A percentile compares a stretch with the other conserved stretches of the same genome.
Conservation (phyloP, 2,113 vertebrate genomes). For the Melanostigma gelatinosum region DNA sequence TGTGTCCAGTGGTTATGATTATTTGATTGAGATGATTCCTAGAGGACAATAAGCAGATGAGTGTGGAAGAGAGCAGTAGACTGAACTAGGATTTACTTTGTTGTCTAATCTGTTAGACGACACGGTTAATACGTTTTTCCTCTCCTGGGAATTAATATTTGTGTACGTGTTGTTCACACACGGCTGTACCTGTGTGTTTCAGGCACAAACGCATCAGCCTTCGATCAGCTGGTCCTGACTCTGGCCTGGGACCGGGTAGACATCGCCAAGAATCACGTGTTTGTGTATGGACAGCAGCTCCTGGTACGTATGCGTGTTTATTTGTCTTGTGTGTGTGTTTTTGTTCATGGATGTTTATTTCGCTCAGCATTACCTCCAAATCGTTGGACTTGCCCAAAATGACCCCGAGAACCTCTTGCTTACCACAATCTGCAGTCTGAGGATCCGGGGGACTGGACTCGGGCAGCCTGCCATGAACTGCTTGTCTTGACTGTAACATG, state of each 20-base stretch:
- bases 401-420: slow-evolving; percentile 40
- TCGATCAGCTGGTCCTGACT: slow-evolving; percentile 97
- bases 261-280: slow-evolving; percentile 99
- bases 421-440: slow-evolving; percentile 26
- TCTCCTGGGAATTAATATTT: slow-evolving; percentile 28
- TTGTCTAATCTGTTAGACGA: slow-evolving; percentile 41
- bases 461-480: slow-evolving; percentile 47
- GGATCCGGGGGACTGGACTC: slow-evolving; percentile 19
- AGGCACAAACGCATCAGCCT: slow-evolving; percentile 96
- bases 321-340: slow-evolving; percentile 39
- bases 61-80: slow-evolving; percentile 31
- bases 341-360: slow-evolving; percentile 71
- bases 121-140: slow-evolving; percentile 44
- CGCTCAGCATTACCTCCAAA: slow-evolving; percentile 43
- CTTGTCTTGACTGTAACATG: slow-evolving; percentile 67
- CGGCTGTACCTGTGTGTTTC: slow-evolving; percentile 62
- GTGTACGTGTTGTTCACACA: slow-evolving; percentile 40
- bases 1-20: slow-evolving; percentile 4
- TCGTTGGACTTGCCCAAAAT: slow-evolving; percentile 55
- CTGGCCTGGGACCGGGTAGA: slow-evolving; percentile 98
- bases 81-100: slow-evolving; percentile 52
- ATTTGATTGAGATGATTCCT: slow-evolving; percentile 26
- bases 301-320: slow-evolving; percentile 87
- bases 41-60: slow-evolving; percentile 43
- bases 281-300: slow-evolving; percentile 98